These are phyloP conservation scores for Coreoperca whiteheadi DNA, from an alignment of 2,113 vertebrate genomes.

Conservation along the genomic window DNA sequence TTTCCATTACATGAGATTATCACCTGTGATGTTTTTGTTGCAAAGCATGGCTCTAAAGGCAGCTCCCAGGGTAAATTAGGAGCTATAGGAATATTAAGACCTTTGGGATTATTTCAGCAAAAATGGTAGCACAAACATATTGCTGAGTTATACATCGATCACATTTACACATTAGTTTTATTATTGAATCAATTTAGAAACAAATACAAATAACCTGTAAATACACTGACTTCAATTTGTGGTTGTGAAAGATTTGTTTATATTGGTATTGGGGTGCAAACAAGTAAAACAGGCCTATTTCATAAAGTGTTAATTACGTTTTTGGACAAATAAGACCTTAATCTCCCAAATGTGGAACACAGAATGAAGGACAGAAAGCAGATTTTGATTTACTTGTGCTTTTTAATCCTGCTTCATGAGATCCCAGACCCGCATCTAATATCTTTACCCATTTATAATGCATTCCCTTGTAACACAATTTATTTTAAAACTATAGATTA, in stretches of 20 bases:
- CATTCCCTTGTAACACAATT: neutral
- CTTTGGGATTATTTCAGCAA: constrained; percentile 24
- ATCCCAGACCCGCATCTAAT: neutral
- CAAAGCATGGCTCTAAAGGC: neutral
- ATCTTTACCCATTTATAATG: neutral
- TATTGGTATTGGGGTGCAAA: neutral
- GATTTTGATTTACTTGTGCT: neutral
- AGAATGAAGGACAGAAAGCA: neutral
- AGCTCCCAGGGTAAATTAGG: constrained; percentile 35
- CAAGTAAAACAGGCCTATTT: neutral
- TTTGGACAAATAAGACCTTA: neutral
- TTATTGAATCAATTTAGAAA: neutral
- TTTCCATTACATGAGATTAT: constrained; percentile 60
- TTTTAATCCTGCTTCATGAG: neutral
- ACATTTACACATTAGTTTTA: neutral
- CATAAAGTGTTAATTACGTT: neutral
- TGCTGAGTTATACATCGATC: neutral
- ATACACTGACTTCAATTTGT: neutral
- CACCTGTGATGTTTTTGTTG: constrained; percentile 48
- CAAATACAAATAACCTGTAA: neutral
- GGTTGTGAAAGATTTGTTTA: neutral
- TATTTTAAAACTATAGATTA: neutral
- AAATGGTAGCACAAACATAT: neutral
- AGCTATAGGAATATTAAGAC: constrained; percentile 15
- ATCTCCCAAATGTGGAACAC: neutral